A percentile compares a stretch with the other conserved stretches of the same genome.
phyloP scores from a whole-genome alignment of 2,888 invertebrate genomes.

The Argyresthia albistria region DNA sequence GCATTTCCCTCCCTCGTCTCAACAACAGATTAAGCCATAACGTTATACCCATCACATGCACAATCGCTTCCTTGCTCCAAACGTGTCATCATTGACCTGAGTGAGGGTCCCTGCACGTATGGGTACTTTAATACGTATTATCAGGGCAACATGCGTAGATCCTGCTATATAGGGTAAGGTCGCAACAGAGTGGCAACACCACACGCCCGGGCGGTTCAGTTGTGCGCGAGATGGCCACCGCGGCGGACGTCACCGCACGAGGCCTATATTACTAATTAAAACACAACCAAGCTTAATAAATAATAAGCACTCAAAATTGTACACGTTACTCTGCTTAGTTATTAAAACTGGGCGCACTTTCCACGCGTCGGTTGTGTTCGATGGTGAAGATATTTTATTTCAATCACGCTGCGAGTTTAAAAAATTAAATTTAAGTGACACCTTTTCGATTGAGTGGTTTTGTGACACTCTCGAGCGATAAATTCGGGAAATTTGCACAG shows the following conservation, averaged over 20 bases:
- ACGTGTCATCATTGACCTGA: slow-evolving; percentile 21
- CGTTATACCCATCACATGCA: not conserved
- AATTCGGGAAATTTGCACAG: no score
- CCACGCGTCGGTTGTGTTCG: not conserved
- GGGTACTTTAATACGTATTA: no score
- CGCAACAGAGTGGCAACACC: slow-evolving; percentile 35
- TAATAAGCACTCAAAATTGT: not conserved
- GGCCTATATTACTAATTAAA: not conserved
- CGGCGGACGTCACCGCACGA: slow-evolving; percentile 30
- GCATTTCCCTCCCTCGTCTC: no score
- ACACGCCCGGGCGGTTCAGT: slow-evolving; percentile 58
- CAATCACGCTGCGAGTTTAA: no score
- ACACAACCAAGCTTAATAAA: not conserved
- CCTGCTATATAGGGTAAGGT: slow-evolving; percentile 21
- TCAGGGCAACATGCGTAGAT: not conserved
- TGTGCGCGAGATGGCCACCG: slow-evolving; percentile 56
- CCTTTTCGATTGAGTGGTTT: no score
- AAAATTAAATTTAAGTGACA: no score
- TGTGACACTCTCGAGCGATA: no score
- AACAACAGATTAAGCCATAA: no score
- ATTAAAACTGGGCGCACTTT: not conserved
- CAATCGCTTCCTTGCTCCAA: not conserved
- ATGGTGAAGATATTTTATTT: no score
- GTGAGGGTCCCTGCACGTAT: slow-evolving; percentile 8
- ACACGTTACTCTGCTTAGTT: not conserved